Base-by-base conservation (phyloP, 2,888 invertebrate genomes). In the Nasonia oneida region DNA sequence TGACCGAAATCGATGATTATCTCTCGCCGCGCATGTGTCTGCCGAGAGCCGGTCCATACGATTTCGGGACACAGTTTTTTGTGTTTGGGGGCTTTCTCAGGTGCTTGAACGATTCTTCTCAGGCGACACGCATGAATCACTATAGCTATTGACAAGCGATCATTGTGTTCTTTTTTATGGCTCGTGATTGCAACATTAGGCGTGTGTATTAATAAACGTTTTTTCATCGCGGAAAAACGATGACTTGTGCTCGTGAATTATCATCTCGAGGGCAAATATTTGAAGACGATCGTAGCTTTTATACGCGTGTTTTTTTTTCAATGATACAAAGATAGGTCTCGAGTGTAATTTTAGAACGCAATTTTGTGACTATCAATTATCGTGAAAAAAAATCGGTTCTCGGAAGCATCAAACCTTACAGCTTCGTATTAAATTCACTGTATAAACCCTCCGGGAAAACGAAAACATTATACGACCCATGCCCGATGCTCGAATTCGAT, bases 401-500 rank as follows among this genome's bases (percentile, higher is more conserved):
- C 3, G 23, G 61, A 61, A 61, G 23, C 23, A 23, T 12, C n/a
- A 61, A 61, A 61, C n/a, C 61, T 53, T 18, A 61, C 1, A 61
- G 23, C n/a, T 57, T 23, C 23, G 23, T 23, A 61, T 61, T 61
- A 23, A 61, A 61, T 61, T 61, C 61, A 61, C 23, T 61, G 8
- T 5, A 15, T 6, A n/a, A 18, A 53, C 18, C 5, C 1, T 53
- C 12, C 18, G 53, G 73, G 57, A 77, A 74, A 61, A n/a, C 57
- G 37, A 79, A 84, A 75, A 75, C 57, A 42, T 8, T 47, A 50
- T 53, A n/a, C 50, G 39, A 10, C 15, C 29, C 42, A 12, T 73
- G 61, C 50, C 53, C 14, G 61, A 47, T 74, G 79, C 80, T 83
- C 86, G 83, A 83, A 37, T 81, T 81, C 29, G 83, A 86, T 88